phyloP scores from a whole-genome alignment of 2,113 vertebrate species.

The Oreocharis arfaki region DNA sequence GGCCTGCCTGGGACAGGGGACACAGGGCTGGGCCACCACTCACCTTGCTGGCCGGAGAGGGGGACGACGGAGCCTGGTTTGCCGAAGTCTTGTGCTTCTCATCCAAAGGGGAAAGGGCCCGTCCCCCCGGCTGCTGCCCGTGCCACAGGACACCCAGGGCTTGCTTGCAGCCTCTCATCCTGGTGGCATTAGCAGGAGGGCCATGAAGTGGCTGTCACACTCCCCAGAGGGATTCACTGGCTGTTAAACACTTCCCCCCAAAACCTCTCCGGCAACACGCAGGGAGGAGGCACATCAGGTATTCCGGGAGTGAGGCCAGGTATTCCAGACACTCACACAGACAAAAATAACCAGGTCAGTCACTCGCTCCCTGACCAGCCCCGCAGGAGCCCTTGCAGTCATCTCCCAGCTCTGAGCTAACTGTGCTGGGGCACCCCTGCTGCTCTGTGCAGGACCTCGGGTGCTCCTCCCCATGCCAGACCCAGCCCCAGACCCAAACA shows the following conservation, averaged over 20 bases:
- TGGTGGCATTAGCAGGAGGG: neutral
- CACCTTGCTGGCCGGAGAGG: conserved; percentile 81
- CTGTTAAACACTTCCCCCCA: neutral
- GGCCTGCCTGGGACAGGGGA: neutral
- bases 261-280: neutral
- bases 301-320: neutral
- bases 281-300: neutral
- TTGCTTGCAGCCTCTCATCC: conserved; percentile 69
- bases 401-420: neutral
- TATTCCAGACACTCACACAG: neutral
- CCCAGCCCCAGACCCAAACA: neutral
- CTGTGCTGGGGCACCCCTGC: neutral
- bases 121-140: neutral
- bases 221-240: neutral
- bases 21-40: neutral
- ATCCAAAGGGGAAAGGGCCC: neutral
- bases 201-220: neutral
- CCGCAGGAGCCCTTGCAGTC: neutral
- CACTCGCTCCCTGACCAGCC: neutral
- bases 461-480: neutral
- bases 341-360: neutral
- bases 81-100: conserved; percentile 54
- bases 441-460: accelerated
- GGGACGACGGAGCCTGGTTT: conserved; percentile 68
- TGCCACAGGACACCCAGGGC: conserved; percentile 19